Conservation (phyloP, 2,797 vertebrate species). For the Anguilla anguilla region DNA sequence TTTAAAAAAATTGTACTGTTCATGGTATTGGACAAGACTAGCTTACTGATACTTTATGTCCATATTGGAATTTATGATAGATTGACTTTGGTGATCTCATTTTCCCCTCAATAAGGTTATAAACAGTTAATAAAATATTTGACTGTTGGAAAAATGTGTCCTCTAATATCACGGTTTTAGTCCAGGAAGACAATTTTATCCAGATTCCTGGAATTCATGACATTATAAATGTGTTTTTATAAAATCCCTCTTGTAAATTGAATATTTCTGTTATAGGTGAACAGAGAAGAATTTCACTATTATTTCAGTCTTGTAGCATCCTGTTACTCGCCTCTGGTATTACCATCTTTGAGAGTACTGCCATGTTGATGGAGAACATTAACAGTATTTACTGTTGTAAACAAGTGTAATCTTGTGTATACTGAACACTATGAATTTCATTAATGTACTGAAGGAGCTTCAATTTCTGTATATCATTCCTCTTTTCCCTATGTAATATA, state of each 20-base stretch:
- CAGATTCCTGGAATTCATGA: neutral
- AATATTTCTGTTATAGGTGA: neutral
- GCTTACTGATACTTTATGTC: constrained; percentile 19
- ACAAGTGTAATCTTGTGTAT: constrained; percentile 56
- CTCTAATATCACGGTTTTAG: constrained; percentile 11
- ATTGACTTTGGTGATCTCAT: neutral
- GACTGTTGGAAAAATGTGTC: constrained; percentile 4
- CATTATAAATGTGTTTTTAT: neutral
- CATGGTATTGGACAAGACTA: constrained; percentile 13
- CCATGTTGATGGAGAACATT: constrained; percentile 49
- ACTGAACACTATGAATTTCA: constrained; percentile 62
- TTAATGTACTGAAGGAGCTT: constrained; percentile 70
- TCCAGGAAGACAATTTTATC: neutral
- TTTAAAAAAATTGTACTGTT: constrained; percentile 2
- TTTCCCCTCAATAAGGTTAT: neutral
- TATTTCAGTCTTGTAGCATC: constrained; percentile 26
- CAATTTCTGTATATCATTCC: constrained; percentile 58
- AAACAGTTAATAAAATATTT: constrained; percentile 48
- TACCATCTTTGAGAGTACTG: constrained; percentile 34
- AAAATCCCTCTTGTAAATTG: constrained; percentile 20
- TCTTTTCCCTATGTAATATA: constrained; percentile 63
- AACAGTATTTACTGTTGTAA: constrained; percentile 70
- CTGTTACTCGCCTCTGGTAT: constrained; percentile 24
- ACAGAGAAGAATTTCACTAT: neutral
- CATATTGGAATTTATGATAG: constrained; percentile 32